phyloP scores from a whole-genome alignment of 2,797 vertebrate species.

The Merluccius polli region DNA sequence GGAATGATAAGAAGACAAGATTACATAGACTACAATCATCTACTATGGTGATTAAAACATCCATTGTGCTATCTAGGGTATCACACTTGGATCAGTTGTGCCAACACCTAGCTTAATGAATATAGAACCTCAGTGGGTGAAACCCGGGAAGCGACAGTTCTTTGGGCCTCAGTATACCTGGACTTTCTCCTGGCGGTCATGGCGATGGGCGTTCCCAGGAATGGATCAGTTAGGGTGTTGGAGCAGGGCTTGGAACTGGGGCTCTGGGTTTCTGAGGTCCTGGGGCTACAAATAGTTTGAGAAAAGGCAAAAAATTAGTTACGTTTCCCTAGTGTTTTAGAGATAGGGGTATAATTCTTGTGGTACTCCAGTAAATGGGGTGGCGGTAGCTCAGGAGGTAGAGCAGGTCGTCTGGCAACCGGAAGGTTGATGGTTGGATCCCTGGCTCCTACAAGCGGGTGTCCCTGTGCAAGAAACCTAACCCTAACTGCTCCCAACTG shows the following conservation, averaged over 20 bases:
- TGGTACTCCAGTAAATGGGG: too few relatives aligned
- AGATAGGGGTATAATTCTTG: too few relatives aligned
- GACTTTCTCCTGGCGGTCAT: slow-evolving; percentile 77
- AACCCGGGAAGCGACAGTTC: background rate
- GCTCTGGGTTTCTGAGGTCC: slow-evolving; percentile 48
- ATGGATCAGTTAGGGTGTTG: slow-evolving; percentile 71
- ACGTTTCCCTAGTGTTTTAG: background rate
- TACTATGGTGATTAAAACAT: background rate
- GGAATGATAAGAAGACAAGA: slow-evolving; percentile 5
- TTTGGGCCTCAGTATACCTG: slow-evolving; percentile 70
- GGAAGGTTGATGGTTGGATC: too few relatives aligned
- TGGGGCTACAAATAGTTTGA: slow-evolving; percentile 56
- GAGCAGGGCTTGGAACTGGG: slow-evolving; percentile 40
- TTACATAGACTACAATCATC: background rate
- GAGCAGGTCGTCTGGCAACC: too few relatives aligned
- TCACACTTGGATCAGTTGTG: background rate
- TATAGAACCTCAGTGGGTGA: too few relatives aligned
- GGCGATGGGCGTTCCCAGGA: slow-evolving; percentile 85
- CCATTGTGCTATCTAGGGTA: background rate
- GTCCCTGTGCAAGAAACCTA: too few relatives aligned
- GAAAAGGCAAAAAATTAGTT: background rate
- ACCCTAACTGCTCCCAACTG: too few relatives aligned
- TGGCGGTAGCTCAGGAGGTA: too few relatives aligned
- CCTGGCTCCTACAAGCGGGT: too few relatives aligned
- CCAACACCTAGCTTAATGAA: background rate